phyloP scores from a whole-genome alignment of 2,797 vertebrate genomes.

The Cygnus olor region DNA sequence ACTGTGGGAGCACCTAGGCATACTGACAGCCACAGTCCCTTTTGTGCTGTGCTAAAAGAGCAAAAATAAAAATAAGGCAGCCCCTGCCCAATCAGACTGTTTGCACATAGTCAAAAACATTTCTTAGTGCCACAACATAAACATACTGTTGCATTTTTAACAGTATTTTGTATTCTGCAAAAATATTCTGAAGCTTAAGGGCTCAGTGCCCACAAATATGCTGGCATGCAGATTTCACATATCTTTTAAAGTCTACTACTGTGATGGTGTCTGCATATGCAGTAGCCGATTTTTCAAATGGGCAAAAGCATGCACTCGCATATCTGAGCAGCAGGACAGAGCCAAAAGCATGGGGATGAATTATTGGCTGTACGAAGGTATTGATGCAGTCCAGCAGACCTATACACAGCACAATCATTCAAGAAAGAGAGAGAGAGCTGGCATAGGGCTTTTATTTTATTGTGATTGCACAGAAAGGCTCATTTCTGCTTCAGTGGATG shows the following conservation, averaged over 20 bases:
- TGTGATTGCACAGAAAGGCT: conserved; percentile 16
- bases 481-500: conserved; percentile 29
- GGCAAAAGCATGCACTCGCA: neutral
- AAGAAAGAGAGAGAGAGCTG: conserved; percentile 11
- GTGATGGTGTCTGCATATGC: neutral
- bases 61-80: neutral
- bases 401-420: neutral
- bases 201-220: conserved; percentile 54
- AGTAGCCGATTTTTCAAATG: conserved; percentile 21
- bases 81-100: conserved; percentile 1
- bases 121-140: neutral
- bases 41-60: neutral
- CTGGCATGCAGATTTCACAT: conserved; percentile 7
- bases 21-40: neutral
- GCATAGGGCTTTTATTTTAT: neutral
- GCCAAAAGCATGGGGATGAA: conserved; percentile 9
- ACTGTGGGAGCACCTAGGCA: neutral
- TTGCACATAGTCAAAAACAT: conserved; percentile 46
- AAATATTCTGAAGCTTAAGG: conserved; percentile 61
- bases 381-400: conserved; percentile 11
- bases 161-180: conserved; percentile 14
- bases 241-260: conserved; percentile 15
- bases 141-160: conserved; percentile 59
- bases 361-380: neutral
- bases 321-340: neutral